These are phyloP conservation scores for Illadopsis cleaveri DNA, from an alignment of 2,113 vertebrate species.

Conservation along the genomic window DNA sequence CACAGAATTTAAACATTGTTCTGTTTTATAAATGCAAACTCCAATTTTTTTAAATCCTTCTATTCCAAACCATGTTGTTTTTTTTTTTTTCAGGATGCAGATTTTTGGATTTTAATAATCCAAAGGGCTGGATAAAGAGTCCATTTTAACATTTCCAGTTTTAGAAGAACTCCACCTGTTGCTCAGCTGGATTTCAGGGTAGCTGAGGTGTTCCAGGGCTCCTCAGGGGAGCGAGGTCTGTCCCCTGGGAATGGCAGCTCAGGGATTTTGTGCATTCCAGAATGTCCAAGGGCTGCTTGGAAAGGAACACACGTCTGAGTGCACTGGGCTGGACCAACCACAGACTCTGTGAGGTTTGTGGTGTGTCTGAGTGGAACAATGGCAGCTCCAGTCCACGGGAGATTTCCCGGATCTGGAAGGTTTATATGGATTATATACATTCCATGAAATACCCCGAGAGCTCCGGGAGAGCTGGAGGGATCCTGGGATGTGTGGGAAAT, in stretches of 20 bases:
- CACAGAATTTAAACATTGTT: background rate
- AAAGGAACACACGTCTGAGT: background rate
- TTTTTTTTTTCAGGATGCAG: background rate
- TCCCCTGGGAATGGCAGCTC: background rate
- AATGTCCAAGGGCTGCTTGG: background rate
- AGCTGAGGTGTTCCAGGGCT: background rate
- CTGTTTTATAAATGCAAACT: background rate
- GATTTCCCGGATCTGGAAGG: conserved; percentile 8
- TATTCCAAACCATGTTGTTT: background rate
- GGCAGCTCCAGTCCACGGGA: background rate
- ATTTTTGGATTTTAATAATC: background rate
- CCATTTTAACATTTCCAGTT: background rate
- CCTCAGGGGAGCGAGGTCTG: background rate
- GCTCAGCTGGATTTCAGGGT: background rate
- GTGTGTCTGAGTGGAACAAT: conserved; percentile 53
- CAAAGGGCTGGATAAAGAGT: background rate
- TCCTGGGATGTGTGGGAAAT: background rate
- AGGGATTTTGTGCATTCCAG: background rate
- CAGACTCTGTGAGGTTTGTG: conserved; percentile 55
- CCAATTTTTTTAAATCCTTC: background rate
- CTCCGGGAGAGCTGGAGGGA: background rate
- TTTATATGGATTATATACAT: background rate
- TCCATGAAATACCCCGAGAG: background rate
- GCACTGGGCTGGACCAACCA: conserved; percentile 46
- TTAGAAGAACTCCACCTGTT: background rate